Evolutionary conservation across 2,113 vertebrate genomes (phyloP).

Genomic region (Dinomys branickii): DNA sequence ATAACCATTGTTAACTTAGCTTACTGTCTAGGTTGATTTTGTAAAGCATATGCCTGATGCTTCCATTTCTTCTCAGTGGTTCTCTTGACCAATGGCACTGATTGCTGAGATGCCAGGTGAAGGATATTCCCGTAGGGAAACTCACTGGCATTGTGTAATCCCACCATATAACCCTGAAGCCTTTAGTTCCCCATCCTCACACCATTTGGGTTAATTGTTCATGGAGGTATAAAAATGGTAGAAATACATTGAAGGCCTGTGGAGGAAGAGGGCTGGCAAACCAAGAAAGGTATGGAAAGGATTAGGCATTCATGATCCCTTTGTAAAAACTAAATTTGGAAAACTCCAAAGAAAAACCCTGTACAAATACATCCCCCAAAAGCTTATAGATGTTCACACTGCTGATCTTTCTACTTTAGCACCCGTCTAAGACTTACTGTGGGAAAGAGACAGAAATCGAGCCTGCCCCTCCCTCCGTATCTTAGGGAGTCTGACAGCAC

Average conservation of each 20-base stretch:
- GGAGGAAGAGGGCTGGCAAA: not conserved
- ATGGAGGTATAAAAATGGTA: not conserved
- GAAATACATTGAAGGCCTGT: not conserved
- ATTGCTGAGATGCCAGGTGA: not conserved
- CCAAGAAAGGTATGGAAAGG: not conserved
- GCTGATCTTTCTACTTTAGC: not conserved
- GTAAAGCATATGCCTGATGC: not conserved
- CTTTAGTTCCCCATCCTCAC: not conserved
- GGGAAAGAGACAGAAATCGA: not conserved
- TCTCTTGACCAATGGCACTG: not conserved
- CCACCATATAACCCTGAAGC: not conserved
- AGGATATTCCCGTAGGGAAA: not conserved
- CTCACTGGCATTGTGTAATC: not conserved
- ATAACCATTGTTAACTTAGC: not conserved
- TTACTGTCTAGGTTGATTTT: not conserved
- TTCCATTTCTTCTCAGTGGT: not conserved
- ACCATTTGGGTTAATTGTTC: not conserved
- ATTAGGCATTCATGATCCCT: not conserved
- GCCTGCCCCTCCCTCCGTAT: fast-evolving
- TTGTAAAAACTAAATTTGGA: not conserved
- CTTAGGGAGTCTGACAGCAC: not conserved
- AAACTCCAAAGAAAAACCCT: not conserved
- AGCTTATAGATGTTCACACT: not conserved
- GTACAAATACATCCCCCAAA: not conserved
- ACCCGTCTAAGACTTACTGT: not conserved